Evolutionary conservation across 2,888 invertebrate genomes (phyloP).

Genomic region (Brachyopa scutellaris): DNA sequence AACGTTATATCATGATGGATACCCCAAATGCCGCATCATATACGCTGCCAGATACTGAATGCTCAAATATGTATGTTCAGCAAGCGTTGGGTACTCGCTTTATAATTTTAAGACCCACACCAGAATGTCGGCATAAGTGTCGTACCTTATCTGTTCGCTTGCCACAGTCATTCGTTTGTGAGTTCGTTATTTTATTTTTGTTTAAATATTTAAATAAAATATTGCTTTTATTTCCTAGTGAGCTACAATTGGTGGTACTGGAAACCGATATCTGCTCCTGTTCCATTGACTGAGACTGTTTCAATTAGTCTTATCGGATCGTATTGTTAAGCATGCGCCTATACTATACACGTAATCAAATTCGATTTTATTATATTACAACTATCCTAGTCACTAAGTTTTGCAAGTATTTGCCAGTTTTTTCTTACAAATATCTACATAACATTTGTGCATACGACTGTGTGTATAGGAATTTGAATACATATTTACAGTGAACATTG

Average conservation of each 20-base stretch:
- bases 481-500: too few relatives aligned
- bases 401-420: slow-evolving; percentile 49
- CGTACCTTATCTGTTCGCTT: slow-evolving; percentile 87
- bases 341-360: slow-evolving; percentile 30
- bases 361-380: slow-evolving; percentile 44
- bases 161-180: slow-evolving; percentile 89
- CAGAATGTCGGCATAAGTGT: slow-evolving; percentile 89
- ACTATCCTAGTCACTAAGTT: slow-evolving; percentile 68
- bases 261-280: slow-evolving; percentile 86
- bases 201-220: too few relatives aligned
- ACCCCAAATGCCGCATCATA: slow-evolving; percentile 87
- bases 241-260: slow-evolving; percentile 91
- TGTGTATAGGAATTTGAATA: slow-evolving; percentile 8
- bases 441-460: too few relatives aligned
- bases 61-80: slow-evolving; percentile 89
- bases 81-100: slow-evolving; percentile 88
- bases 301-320: slow-evolving; percentile 87
- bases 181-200: slow-evolving; percentile 80
- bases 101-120: slow-evolving; percentile 88
- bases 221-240: too few relatives aligned
- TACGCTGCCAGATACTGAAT: slow-evolving; percentile 90
- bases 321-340: slow-evolving; percentile 83
- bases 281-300: slow-evolving; percentile 83
- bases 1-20: slow-evolving; percentile 89
- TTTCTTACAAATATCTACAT: slow-evolving; percentile 14